Evolutionary conservation across 1,140 invertebrate species (phyloP), one percentile per base, ranked within the genome.

Genomic region (Ctenoplectra terminalis): DNA sequence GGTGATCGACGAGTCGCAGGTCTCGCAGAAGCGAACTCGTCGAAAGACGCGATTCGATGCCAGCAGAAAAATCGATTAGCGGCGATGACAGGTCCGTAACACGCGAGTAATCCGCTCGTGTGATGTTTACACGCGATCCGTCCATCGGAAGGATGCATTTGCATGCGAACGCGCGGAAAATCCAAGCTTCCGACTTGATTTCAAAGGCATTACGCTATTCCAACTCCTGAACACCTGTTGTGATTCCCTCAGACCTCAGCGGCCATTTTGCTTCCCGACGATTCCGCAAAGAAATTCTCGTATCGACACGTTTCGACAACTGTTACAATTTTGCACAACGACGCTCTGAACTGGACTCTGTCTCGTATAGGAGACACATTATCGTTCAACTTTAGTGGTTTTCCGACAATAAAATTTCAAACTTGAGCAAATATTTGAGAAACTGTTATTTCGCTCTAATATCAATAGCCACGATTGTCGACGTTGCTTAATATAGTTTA

Each of bases 41-140:
- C 20, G 37, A 46, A 17, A 17, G 29, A 17, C 8, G 37, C 13
- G 11, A 20, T 37, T 40, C 46, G 23, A n/a, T 20, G 34, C 20
- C n/a, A 34, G 40, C 40, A 9, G 48, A 82, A 63, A 80, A 74
- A 80, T 61, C 56, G 43, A 61, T 72, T 50, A 71, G 37, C 54
- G 26, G 56, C 50, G 67, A 64, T 71, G 66, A 71, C 40, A 43
- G 56, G 50, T 17, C 11, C 34, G 46, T 82, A 76, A 75, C 67
- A 52, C 50, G 50, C 31, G 63, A 82, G 52, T 76, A 76, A 84
- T 82, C 56, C 50, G 31, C 43, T 61, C 50, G 61, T 26, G 29
- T 20, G 40, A 50, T 61, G 77, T 81, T 83, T 81, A 52, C 76
- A 79, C 37, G 50, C 67, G 58, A 83, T 70, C 50, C 80, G 64